These are phyloP conservation scores for Pollenia griseotomentosa DNA, from an alignment of 2,888 invertebrate genomes.

Conservation along the genomic window DNA sequence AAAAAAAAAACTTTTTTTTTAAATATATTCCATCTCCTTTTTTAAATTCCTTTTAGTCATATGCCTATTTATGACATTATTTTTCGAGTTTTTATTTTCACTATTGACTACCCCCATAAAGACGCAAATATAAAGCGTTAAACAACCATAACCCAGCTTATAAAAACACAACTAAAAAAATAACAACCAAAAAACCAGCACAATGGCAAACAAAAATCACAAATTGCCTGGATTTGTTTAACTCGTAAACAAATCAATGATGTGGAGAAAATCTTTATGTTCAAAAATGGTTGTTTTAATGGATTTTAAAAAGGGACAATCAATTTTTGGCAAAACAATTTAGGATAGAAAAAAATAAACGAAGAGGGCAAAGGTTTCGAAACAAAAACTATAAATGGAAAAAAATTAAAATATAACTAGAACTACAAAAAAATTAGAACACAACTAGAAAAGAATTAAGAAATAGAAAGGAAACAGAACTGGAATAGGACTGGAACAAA, in stretches of 20 bases:
- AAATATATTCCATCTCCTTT: too few relatives aligned
- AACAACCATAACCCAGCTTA: conserved; percentile 53
- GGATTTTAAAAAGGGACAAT: conserved; percentile 45
- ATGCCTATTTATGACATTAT: conserved; percentile 62
- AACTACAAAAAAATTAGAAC: too few relatives aligned
- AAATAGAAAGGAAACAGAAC: too few relatives aligned
- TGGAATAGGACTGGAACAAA: too few relatives aligned
- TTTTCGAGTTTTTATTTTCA: not conserved
- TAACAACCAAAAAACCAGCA: not conserved
- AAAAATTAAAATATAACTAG: too few relatives aligned
- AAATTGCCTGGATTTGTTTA: conserved; percentile 60
- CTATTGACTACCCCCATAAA: conserved; percentile 6
- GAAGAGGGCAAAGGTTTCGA: not conserved
- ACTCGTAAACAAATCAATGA: conserved; percentile 67
- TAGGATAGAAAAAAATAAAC: too few relatives aligned
- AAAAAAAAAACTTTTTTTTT: conserved; percentile 21
- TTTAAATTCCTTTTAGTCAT: conserved; percentile 43
- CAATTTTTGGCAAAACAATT: conserved; percentile 21
- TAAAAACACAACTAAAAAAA: conserved; percentile 1
- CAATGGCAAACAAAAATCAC: conserved; percentile 8
- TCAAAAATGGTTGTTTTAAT: conserved; percentile 29
- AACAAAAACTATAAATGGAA: too few relatives aligned
- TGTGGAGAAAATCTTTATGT: conserved; percentile 57
- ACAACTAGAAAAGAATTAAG: too few relatives aligned
- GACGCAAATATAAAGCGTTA: conserved; percentile 54